Evolutionary conservation across 2,797 vertebrate species (phyloP).

Genomic region (Lutjanus campechanus): DNA sequence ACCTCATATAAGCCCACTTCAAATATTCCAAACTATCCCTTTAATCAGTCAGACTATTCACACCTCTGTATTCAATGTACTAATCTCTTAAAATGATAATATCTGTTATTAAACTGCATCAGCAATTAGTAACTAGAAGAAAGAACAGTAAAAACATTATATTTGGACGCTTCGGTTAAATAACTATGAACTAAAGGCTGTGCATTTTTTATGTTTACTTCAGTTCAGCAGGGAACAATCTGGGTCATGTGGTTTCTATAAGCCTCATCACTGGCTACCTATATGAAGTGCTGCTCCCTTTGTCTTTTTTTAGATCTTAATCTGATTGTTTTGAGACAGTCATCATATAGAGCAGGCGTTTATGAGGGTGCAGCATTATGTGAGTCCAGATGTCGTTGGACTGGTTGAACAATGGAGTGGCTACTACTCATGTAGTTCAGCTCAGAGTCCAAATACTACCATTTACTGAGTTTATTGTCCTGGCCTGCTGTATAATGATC

Average conservation of each 20-base stretch:
- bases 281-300: not conserved
- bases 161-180: not conserved
- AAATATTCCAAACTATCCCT: too few species aligned
- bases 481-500: not conserved
- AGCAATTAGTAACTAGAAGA: too few species aligned
- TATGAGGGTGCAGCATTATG: not conserved
- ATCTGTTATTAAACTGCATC: too few species aligned
- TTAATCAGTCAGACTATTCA: too few species aligned
- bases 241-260: slow-evolving; percentile 2
- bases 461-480: not conserved
- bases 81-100: too few species aligned
- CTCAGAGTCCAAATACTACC: not conserved
- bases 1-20: too few species aligned
- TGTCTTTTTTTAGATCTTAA: not conserved
- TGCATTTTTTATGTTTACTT: not conserved
- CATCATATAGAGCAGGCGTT: not conserved
- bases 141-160: too few species aligned
- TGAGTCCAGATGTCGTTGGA: not conserved
- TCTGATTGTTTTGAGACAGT: slow-evolving; percentile 9
- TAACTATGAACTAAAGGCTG: not conserved
- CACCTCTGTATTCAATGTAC: too few species aligned
- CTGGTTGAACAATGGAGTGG: not conserved
- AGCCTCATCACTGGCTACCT: slow-evolving; percentile 1
- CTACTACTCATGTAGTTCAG: not conserved
- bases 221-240: not conserved